Percentiles rank a stretch among this genome's conserved stretches.
Conservation (phyloP, 2,888 invertebrate species). For the Spialia ferax region DNA sequence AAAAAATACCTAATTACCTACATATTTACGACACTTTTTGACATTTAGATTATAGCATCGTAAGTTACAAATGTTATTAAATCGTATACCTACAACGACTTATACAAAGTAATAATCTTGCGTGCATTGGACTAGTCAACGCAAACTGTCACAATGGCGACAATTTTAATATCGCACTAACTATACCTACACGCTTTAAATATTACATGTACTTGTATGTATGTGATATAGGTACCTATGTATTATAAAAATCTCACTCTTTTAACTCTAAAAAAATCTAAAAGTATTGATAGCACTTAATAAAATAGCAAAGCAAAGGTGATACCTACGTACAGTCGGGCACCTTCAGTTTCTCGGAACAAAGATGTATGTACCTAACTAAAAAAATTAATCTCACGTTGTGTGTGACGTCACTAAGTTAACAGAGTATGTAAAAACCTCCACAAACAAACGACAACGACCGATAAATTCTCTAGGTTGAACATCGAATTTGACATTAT, state of each 20-base stretch:
- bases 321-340: background rate
- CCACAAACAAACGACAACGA: conserved; percentile 71
- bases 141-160: conserved; percentile 6
- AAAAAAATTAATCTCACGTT: background rate
- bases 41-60: no score
- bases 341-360: conserved; percentile 7
- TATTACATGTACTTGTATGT: background rate
- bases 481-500: conserved; percentile 54
- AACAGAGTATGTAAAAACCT: conserved; percentile 56
- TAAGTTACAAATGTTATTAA: background rate
- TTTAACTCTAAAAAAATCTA: no score
- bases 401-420: conserved; percentile 39
- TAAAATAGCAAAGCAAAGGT: background rate
- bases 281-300: background rate
- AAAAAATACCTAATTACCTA: no score
- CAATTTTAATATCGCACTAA: conserved; percentile 18
- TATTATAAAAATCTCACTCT: no score
- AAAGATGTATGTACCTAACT: background rate
- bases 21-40: no score
- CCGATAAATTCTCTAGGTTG: conserved; percentile 74
- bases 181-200: background rate
- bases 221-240: background rate
- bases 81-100: background rate
- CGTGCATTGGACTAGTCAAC: conserved; percentile 14
- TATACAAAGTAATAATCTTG: conserved; percentile 9